Evolutionary conservation across 2,113 vertebrate genomes (phyloP).

Genomic region (Prunella himalayana): DNA sequence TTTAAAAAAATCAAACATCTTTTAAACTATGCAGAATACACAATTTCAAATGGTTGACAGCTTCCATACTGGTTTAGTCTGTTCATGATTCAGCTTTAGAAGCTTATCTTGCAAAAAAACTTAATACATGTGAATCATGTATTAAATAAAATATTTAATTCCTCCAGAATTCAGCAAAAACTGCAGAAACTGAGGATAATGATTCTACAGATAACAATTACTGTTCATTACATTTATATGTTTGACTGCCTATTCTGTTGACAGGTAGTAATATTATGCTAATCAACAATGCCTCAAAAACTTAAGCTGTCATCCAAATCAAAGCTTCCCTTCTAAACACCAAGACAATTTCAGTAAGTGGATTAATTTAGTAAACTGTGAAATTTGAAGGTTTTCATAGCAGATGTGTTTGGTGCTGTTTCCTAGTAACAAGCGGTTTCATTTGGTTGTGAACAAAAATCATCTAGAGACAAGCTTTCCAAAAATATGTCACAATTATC

Average conservation of each 20-base stretch:
- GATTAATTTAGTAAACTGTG: background rate
- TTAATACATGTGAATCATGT: background rate
- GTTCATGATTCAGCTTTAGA: conserved; percentile 10
- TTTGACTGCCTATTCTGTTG: background rate
- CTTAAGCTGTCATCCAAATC: background rate
- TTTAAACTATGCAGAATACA: background rate
- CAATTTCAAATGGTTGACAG: background rate
- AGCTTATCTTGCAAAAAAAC: background rate
- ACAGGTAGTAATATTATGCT: background rate
- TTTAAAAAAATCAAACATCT: fast-evolving
- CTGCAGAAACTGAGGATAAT: background rate
- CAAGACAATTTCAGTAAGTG: background rate
- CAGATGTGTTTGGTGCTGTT: background rate
- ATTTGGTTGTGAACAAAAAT: background rate
- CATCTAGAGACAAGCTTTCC: background rate
- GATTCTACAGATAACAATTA: background rate
- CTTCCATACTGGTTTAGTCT: background rate
- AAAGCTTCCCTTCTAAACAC: background rate
- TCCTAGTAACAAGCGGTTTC: background rate
- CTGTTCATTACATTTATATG: background rate
- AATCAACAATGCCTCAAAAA: background rate
- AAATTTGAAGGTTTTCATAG: background rate
- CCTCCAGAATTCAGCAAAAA: background rate
- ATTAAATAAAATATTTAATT: background rate
- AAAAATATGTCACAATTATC: background rate